phyloP scores from a whole-genome alignment of 2,888 invertebrate genomes.

The Megamerina dolium region DNA sequence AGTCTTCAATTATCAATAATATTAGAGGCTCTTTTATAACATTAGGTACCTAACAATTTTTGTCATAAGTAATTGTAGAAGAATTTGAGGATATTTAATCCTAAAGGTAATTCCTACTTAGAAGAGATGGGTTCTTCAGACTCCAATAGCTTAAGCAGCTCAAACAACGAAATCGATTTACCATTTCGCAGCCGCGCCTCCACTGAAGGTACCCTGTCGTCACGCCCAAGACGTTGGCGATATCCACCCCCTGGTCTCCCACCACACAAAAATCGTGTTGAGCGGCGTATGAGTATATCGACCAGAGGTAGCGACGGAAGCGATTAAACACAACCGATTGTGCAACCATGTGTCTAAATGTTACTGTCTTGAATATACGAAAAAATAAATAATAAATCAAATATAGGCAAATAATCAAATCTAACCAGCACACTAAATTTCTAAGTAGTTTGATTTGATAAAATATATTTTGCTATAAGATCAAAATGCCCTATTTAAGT shows the following conservation, averaged over 20 bases:
- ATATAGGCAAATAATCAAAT: too few species aligned
- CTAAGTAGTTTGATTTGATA: too few species aligned
- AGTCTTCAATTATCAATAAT: conserved; percentile 33
- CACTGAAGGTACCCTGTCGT: conserved; percentile 62
- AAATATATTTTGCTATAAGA: too few species aligned
- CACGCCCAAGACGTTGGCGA: conserved; percentile 58
- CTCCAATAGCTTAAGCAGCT: conserved; percentile 52
- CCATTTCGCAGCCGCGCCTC: conserved; percentile 71
- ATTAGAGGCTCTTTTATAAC: conserved; percentile 44
- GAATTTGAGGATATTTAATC: not conserved
- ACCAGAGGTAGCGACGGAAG: conserved; percentile 53
- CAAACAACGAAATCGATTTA: conserved; percentile 41
- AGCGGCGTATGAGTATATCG: conserved; percentile 72
- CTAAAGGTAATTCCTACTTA: conserved; percentile 59
- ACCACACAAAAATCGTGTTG: conserved; percentile 53
- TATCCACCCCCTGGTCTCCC: conserved; percentile 51
- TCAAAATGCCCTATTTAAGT: too few species aligned
- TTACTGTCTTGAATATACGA: not conserved
- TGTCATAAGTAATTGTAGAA: conserved; percentile 7
- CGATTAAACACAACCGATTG: too few species aligned
- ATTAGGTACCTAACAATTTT: conserved; percentile 25
- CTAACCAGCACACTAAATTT: too few species aligned
- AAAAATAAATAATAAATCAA: conserved; percentile 7
- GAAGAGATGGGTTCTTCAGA: conserved; percentile 58
- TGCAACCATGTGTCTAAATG: too few species aligned